Percentiles rank a stretch among this genome's conserved stretches.
Evolutionary conservation across 2,113 vertebrate genomes (phyloP).

Genomic region (Taurulus bubalis): DNA sequence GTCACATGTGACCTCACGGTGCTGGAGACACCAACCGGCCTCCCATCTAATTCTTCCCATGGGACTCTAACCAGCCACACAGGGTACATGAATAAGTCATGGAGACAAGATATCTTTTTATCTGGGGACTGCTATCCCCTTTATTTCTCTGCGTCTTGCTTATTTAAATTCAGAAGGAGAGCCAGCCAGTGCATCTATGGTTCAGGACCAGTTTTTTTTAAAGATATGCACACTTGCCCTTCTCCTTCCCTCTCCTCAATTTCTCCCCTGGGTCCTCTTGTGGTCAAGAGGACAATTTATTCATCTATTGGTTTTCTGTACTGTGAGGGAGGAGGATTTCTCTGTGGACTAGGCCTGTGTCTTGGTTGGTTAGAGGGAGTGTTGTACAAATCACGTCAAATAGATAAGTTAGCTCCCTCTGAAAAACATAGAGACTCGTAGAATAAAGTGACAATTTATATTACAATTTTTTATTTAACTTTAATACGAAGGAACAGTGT

Average conservation of each 20-base stretch:
- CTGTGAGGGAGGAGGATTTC: constrained; percentile 51
- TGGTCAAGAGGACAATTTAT: constrained; percentile 73
- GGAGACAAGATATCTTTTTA: constrained; percentile 50
- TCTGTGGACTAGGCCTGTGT: constrained; percentile 45
- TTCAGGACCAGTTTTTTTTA: constrained; percentile 7
- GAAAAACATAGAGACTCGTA: constrained; percentile 7
- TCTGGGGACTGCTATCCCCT: constrained; percentile 41
- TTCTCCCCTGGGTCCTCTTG: constrained; percentile 70
- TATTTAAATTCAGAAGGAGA: constrained; percentile 49
- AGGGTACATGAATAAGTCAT: constrained; percentile 79
- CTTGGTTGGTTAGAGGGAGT: constrained; percentile 48
- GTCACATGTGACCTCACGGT: constrained; percentile 50
- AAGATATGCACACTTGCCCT: constrained; percentile 43
- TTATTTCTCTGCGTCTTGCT: constrained; percentile 22
- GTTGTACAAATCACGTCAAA: constrained; percentile 21
- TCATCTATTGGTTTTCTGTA: constrained; percentile 77
- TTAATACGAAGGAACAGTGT: no score
- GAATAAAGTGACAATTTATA: not conserved
- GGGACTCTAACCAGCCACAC: constrained; percentile 61
- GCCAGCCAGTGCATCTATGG: not conserved
- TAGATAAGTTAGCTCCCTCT: constrained; percentile 3
- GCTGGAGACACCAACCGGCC: constrained; percentile 44
- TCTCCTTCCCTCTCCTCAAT: constrained; percentile 26
- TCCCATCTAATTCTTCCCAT: constrained; percentile 61
- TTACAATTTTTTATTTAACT: not conserved